Evolutionary conservation across 1,140 invertebrate genomes (phyloP), one percentile per base, ranked within the genome.

Genomic region (Coelopa frigida): DNA sequence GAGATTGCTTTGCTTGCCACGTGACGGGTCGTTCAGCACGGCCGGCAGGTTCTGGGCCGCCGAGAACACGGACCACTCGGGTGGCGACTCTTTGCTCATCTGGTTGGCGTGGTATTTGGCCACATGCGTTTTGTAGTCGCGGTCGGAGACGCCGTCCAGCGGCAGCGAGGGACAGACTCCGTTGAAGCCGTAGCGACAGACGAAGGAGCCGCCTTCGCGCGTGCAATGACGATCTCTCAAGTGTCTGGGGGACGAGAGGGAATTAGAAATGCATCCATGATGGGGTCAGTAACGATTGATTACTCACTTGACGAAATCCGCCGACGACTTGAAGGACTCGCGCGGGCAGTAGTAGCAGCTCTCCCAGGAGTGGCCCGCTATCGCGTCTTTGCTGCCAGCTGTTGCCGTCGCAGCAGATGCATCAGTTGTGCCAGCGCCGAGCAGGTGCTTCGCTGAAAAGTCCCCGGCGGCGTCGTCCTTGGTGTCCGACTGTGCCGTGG

Each of bases 21-120:
- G 83, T 38, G 85, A 83, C 1, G 96, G 95, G 75, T 99, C 94
- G 73, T 97, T 96, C 21, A 99, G 76, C 44, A 96, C 91, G 40
- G 94, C 92, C 18, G 95, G 89, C 51, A 99, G 76, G 73, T 98
- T 98, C 72, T 96, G 92, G 17, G 87, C 81, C 21, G 91, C 84
- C 5, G 81, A 84, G 68, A 85, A 88, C 40, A 88, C 74, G 4
- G 82, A 81, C 85, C 85, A 89, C 42, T 80, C 74, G 12, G 81
- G 75, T 5, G 73, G 63, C 31, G 69, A 54, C 38, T 73, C 74
- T 0, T 57, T 58, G 45, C 75, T 73, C 29, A 73, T 74, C 44
- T 78, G 74, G 63, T 76, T 79, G 10, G 81, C 76, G 62, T 91
- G 89, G 68, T 90, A 84, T 59, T 84, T 83, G 40, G 79, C 76